phyloP scores from a whole-genome alignment of 2,113 vertebrate species.

The Castor canadensis region DNA sequence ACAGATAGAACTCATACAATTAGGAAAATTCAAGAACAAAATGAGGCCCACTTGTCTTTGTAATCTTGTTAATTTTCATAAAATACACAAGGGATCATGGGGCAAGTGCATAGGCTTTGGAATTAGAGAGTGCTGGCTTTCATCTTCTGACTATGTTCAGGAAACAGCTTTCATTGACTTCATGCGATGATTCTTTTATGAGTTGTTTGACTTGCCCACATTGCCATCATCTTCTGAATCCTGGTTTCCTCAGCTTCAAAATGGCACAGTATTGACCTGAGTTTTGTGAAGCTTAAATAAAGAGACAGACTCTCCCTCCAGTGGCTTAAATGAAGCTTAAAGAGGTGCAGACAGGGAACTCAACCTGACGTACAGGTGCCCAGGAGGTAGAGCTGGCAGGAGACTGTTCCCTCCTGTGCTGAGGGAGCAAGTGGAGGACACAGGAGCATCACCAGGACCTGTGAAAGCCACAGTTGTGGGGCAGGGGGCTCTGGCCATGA shows the following conservation, averaged over 20 bases:
- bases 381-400: neutral
- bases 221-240: neutral
- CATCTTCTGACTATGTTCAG: neutral
- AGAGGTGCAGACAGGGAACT: neutral
- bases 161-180: neutral
- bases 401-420: neutral
- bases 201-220: neutral
- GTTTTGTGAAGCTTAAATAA: neutral
- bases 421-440: neutral
- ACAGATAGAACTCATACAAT: neutral
- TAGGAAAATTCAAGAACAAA: neutral
- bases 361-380: neutral
- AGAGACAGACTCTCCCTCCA: neutral
- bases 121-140: neutral
- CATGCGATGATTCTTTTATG: neutral
- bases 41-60: neutral
- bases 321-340: neutral
- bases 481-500: neutral
- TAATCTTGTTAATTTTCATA: neutral
- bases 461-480: neutral
- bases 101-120: neutral
- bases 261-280: neutral
- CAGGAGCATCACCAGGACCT: neutral
- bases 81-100: neutral
- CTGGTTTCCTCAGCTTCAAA: neutral